phyloP scores from a whole-genome alignment of 1,140 invertebrate species.

The Battus philenor region DNA sequence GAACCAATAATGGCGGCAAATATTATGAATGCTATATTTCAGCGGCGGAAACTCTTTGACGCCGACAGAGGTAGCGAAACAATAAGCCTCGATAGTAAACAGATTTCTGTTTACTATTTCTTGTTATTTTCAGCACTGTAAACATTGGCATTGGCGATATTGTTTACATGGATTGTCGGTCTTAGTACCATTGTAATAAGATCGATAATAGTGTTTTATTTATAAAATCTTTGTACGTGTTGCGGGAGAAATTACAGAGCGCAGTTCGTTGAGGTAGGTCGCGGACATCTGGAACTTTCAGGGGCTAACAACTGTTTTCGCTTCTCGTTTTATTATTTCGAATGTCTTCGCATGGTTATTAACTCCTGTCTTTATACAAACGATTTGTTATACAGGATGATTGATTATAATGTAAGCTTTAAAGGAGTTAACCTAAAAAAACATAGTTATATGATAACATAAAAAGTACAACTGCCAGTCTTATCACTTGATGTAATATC shows the following conservation, averaged over 20 bases:
- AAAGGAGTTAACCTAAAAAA: not conserved
- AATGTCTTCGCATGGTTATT: slow-evolving; percentile 15
- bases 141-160: slow-evolving; percentile 31
- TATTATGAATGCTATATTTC: slow-evolving; percentile 13
- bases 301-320: slow-evolving; percentile 22
- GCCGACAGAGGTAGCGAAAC: slow-evolving; percentile 10
- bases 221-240: slow-evolving; percentile 21
- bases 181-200: slow-evolving; percentile 2
- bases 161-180: slow-evolving; percentile 17
- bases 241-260: slow-evolving; percentile 30
- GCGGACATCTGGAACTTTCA: slow-evolving; percentile 35
- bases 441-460: not conserved
- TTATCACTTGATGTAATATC: no score
- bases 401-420: not conserved
- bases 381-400: not conserved
- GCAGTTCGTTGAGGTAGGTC: slow-evolving; percentile 37
- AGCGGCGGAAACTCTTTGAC: slow-evolving; percentile 11
- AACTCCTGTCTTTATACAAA: not conserved
- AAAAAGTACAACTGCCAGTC: no score
- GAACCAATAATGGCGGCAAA: slow-evolving; percentile 14
- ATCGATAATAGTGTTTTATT: slow-evolving; percentile 6
- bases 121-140: slow-evolving; percentile 49
- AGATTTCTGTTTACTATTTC: slow-evolving; percentile 46
- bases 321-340: slow-evolving; percentile 24
- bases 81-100: slow-evolving; percentile 38